Evolutionary conservation across 2,797 vertebrate species (phyloP).

Genomic region (Dermochelys coriacea): DNA sequence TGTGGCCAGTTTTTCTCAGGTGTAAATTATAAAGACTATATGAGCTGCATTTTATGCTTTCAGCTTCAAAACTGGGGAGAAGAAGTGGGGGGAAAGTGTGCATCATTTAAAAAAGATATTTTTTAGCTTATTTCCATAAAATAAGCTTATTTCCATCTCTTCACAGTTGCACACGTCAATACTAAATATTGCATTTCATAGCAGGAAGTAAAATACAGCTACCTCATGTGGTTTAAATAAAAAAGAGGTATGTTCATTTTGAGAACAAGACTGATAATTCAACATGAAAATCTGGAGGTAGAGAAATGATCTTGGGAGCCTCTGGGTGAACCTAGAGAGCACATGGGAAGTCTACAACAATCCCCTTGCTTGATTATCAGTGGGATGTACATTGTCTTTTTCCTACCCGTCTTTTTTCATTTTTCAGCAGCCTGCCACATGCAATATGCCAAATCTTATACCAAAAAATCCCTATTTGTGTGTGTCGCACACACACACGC

Average conservation of each 20-base stretch:
- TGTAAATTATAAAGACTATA: constrained; percentile 78
- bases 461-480: constrained; percentile 40
- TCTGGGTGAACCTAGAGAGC: constrained; percentile 60
- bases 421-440: constrained; percentile 80
- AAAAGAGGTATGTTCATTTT: constrained; percentile 77
- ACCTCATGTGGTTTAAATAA: constrained; percentile 77
- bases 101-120: constrained; percentile 55
- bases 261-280: constrained; percentile 72
- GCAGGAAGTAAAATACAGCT: constrained; percentile 66
- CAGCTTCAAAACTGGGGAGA: constrained; percentile 75
- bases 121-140: constrained; percentile 66
- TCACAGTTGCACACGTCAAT: constrained; percentile 50
- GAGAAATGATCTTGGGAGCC: constrained; percentile 74
- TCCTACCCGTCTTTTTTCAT: constrained; percentile 76
- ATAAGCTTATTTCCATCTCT: constrained; percentile 70
- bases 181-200: constrained; percentile 74
- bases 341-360: constrained; percentile 33
- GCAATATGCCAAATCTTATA: constrained; percentile 72
- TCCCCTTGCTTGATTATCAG: constrained; percentile 54
- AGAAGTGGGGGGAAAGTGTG: constrained; percentile 63
- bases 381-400: constrained; percentile 68
- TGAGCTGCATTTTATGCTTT: constrained; percentile 71
- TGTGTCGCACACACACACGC: neutral
- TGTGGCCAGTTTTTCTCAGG: constrained; percentile 79
- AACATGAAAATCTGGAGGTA: constrained; percentile 74